A percentile compares a stretch with the other conserved stretches of the same genome.
phyloP scores from a whole-genome alignment of 1,140 invertebrate genomes.

The Heliothis subflexa region DNA sequence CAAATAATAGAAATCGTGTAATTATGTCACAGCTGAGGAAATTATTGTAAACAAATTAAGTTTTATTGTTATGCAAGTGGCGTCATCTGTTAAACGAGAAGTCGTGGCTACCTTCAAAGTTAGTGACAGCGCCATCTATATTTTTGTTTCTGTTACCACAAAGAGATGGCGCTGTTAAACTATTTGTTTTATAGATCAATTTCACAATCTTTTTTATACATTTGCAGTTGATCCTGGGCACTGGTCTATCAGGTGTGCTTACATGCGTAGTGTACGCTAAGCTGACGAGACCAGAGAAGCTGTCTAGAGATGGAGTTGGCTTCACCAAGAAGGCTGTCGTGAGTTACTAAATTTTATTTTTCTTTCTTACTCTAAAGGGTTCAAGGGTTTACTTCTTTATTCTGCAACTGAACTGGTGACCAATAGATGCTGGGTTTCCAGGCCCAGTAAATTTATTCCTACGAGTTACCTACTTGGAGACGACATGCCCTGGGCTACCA shows the following conservation, averaged over 20 bases:
- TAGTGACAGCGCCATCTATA: too few species aligned
- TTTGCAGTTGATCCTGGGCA: slow-evolving; percentile 80
- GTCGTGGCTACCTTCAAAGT: too few species aligned
- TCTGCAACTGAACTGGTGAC: too few species aligned
- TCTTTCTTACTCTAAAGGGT: too few species aligned
- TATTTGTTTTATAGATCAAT: neutral
- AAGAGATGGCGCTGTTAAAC: neutral
- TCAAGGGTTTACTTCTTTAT: too few species aligned
- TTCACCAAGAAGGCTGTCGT: slow-evolving; percentile 82
- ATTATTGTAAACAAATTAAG: slow-evolving; percentile 5
- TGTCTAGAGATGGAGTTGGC: slow-evolving; percentile 79
- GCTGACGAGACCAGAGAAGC: slow-evolving; percentile 77
- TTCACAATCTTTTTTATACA: too few species aligned
- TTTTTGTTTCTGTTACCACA: neutral
- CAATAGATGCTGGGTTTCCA: too few species aligned
- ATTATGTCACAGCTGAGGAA: slow-evolving; percentile 4
- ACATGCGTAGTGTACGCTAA: slow-evolving; percentile 82
- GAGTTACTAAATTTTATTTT: slow-evolving; percentile 33
- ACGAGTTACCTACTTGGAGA: too few species aligned
- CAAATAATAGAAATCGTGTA: slow-evolving; percentile 40
- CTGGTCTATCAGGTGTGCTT: slow-evolving; percentile 77
- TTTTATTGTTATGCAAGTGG: neutral
- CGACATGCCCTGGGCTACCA: too few species aligned
- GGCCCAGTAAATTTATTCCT: too few species aligned
- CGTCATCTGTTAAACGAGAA: too few species aligned